phyloP scores from a whole-genome alignment of 2,797 vertebrate species.

The Triplophysa yarkandensis region DNA sequence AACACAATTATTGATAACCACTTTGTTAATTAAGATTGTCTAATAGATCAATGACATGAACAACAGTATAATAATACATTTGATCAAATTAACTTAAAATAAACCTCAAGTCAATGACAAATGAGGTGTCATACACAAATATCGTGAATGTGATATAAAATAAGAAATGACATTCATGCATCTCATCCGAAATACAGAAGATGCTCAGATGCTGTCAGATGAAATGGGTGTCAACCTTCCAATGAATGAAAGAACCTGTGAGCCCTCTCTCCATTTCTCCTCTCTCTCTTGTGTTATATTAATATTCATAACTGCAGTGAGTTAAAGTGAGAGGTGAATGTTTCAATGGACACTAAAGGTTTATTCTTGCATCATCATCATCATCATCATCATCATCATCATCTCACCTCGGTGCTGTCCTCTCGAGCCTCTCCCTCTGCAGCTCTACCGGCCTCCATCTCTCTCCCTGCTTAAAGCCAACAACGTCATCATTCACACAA shows the following conservation, averaged over 20 bases:
- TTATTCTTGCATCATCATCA: not conserved
- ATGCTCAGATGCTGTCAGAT: conserved; percentile 19
- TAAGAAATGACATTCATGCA: no score
- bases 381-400: no score
- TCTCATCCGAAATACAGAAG: conserved; percentile 7
- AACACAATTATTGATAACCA: no score
- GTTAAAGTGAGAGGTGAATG: accelerated
- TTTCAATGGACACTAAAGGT: not conserved
- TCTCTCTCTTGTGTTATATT: not conserved
- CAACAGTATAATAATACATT: no score
- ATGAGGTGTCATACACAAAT: not conserved
- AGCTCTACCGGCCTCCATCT: conserved; percentile 72
- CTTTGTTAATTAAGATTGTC: no score
- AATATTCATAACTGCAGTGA: not conserved
- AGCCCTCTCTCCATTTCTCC: not conserved
- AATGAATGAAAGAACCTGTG: conserved; percentile 49
- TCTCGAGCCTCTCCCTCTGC: conserved; percentile 64
- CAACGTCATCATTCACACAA: conserved; percentile 63
- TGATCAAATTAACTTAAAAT: no score
- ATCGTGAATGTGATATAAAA: not conserved
- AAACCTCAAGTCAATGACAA: not conserved
- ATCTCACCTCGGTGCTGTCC: conserved; percentile 73
- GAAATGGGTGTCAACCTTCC: conserved; percentile 45
- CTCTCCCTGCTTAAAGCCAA: conserved; percentile 63
- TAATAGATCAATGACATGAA: no score